Base-by-base conservation (phyloP, 2,888 invertebrate genomes). In the Drosophila borealis region DNA sequence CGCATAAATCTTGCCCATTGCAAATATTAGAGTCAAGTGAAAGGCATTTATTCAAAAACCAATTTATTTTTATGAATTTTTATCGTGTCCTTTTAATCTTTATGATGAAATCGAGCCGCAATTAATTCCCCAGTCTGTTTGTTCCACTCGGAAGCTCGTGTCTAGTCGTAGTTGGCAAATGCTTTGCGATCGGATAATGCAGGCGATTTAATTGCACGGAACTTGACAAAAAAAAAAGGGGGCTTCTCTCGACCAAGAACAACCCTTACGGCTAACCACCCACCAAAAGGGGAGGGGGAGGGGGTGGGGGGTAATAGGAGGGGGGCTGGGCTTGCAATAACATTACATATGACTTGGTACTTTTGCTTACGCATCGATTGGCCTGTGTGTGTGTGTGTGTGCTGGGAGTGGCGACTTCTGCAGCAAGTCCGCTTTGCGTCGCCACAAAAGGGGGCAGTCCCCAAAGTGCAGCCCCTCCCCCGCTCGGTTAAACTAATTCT, bases 291-390 rank as follows among this genome's bases (percentile, higher is more conserved):
- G 11, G 5, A 5, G 25, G 25, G 25, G 3, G 21, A 4, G 21
- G 21, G 29, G 29, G 8, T n/a, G n/a, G 25, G 0, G 25, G 25
- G 17, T 17, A 17, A 17, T 17, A 17, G 25, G 2, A 1, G 2
- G 25, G 25, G 2, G 25, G 8, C 8, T 29, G 29, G 45, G 34
- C 13, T 39, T 70, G 81, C 69, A 80, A 70, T 71, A 76, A 72
- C 25, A 73, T 61, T 70, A 71, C 88, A 80, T 63, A 79, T 84
- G 77, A 63, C 68, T 50, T 66, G 37, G 62, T 62, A 66, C 73
- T 68, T 80, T 73, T 69, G 83, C 87, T 84, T 80, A 84, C 83
- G 87, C 83, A 81, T 87, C 87, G 77, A 83, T 82, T 79, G 84
- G 62, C 70, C 68, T 67, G 17, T 1, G 17, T 17, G 17, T 17